phyloP scores from a whole-genome alignment of 2,797 vertebrate species.

The Intellagama lesueurii region DNA sequence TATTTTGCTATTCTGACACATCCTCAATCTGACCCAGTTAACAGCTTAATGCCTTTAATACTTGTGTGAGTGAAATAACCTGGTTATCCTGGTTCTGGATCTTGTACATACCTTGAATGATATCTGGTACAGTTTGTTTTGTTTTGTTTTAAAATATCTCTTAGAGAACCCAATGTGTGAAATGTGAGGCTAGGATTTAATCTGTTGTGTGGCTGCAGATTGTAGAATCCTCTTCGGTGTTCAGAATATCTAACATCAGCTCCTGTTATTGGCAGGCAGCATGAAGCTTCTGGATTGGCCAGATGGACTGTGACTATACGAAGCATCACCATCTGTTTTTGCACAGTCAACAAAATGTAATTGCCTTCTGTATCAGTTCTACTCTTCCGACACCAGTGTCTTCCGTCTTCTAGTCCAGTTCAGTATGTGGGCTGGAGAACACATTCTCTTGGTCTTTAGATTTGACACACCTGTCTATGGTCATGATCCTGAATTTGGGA shows the following conservation, averaged over 20 bases:
- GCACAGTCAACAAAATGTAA: background rate
- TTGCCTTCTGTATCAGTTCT: background rate
- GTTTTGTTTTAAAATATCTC: too few relatives aligned
- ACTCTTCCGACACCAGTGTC: background rate
- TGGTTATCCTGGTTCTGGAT: too few relatives aligned
- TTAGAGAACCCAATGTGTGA: too few relatives aligned
- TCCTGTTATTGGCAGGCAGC: background rate
- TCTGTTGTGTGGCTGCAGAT: too few relatives aligned
- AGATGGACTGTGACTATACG: background rate
- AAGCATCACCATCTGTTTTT: background rate
- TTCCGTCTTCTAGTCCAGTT: background rate
- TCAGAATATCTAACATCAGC: background rate
- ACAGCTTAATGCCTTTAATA: background rate
- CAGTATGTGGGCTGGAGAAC: background rate
- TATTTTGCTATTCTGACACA: background rate
- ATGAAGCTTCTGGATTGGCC: background rate
- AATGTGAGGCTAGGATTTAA: too few relatives aligned
- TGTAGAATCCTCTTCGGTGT: too few relatives aligned
- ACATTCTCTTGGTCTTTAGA: background rate
- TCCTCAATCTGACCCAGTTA: background rate
- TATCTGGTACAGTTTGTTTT: too few relatives aligned
- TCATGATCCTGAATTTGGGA: background rate
- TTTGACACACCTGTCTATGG: background rate
- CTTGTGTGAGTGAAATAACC: background rate
- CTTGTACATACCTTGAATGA: too few relatives aligned